Evolutionary conservation across 2,113 vertebrate species (phyloP), one percentile per base, ranked within the genome.

Genomic region (Laticauda colubrina): DNA sequence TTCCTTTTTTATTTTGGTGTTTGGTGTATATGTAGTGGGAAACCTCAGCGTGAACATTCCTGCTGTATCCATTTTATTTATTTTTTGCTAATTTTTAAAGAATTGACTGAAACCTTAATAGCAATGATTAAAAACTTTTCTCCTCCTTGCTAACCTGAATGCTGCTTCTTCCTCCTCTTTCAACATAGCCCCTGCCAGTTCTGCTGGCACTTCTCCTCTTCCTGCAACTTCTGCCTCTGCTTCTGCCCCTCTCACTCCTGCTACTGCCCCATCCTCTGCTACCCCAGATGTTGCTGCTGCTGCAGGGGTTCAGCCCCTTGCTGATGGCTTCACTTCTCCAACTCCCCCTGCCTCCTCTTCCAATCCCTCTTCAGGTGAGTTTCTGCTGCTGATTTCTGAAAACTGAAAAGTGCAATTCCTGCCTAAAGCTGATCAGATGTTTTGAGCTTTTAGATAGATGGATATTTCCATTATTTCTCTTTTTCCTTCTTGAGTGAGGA

Each of bases 331-430:
- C 95, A 98, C 98, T 96, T 98, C 99, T 95, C 98, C 98, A 97
- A 94, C 98, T 97, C 99, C 98, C 98, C 98, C 99, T 97, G 98
- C 98, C 97, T 98, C 98, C 90, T 97, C 98, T 97, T 98, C 98
- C 89, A 96, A 98, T 97, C 98, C 98, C 96, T 96, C 98, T 93
- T 29, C 98, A 99, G 99, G 99, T 99, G 98, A 99, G 99, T 99
- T 94, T 92, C 64, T 94, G 96, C 96, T 96, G 90, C 69, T 86
- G 54, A 87, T 93, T 90, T 12, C 86, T 81, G 90, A 85, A 96
- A 96, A 94, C 90, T 92, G 94, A 92, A 90, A 87, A 59, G 4
- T 43, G 87, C 59, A 86, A 29, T 91, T 86, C 29, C 0, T 0
- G 61, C 89, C 69, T 91, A 89, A 93, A 61, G 69, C 87, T 93